Evolutionary conservation across 1,140 invertebrate species (phyloP).

Genomic region (Holotrichia oblita): DNA sequence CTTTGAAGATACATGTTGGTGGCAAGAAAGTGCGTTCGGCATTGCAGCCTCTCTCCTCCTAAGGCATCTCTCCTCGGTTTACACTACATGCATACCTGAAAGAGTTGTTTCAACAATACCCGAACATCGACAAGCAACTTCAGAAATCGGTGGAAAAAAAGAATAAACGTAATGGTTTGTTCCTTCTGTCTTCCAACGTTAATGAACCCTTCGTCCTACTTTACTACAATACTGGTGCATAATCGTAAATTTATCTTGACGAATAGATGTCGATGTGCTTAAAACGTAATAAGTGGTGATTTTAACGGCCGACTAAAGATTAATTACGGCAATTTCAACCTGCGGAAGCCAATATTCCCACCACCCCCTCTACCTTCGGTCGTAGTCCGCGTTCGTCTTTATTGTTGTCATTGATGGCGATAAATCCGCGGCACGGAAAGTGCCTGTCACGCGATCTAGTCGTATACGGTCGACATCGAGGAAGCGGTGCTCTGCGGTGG

Average conservation of each 20-base stretch:
- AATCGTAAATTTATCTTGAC: not conserved
- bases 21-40: too few species aligned
- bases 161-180: too few species aligned
- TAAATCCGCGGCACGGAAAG: conserved; percentile 10
- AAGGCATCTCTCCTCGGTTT: too few species aligned
- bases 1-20: too few species aligned
- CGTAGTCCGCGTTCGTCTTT: not conserved
- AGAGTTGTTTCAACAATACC: too few species aligned
- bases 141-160: too few species aligned
- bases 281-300: not conserved
- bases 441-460: not conserved
- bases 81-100: too few species aligned
- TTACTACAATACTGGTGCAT: too few species aligned
- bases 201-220: too few species aligned
- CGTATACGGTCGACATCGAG: conserved; percentile 11
- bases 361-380: not conserved
- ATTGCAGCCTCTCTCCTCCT: too few species aligned
- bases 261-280: not conserved
- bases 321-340: conserved; percentile 6
- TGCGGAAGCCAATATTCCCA: not conserved
- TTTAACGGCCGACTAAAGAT: not conserved
- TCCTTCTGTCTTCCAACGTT: too few species aligned
- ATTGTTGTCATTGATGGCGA: conserved; percentile 19
- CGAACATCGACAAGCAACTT: too few species aligned
- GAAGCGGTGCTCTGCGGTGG: not conserved